These are phyloP conservation scores for Phenacoccus solenopsis DNA, from an alignment of 1,140 invertebrate species.

Conservation along the genomic window DNA sequence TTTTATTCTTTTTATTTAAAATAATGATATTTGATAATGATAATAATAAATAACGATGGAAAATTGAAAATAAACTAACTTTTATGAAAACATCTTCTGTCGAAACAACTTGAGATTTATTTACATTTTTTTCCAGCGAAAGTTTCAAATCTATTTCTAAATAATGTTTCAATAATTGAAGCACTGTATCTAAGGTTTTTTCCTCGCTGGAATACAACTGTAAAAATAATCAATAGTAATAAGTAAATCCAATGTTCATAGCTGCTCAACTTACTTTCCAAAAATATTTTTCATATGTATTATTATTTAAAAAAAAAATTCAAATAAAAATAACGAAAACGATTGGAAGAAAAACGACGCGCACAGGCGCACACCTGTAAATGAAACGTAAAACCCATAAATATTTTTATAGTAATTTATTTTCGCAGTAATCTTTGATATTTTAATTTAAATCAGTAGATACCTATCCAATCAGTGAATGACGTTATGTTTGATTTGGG, in stretches of 20 bases:
- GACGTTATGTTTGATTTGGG: too few species aligned
- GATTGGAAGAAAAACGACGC: too few species aligned
- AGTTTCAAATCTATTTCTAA: conserved; percentile 37
- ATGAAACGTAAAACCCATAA: too few species aligned
- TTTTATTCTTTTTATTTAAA: too few species aligned
- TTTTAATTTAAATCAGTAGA: too few species aligned
- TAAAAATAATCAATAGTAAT: conserved; percentile 20
- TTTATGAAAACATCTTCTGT: conserved; percentile 54
- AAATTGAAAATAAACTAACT: conserved; percentile 31
- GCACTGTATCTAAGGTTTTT: conserved; percentile 40
- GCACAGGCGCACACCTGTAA: too few species aligned
- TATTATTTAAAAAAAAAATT: not conserved
- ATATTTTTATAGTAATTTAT: too few species aligned
- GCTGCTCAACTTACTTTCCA: too few species aligned
- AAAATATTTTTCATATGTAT: too few species aligned
- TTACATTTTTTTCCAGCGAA: conserved; percentile 32
- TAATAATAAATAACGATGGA: not conserved
- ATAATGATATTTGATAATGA: too few species aligned
- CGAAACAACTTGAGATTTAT: conserved; percentile 33
- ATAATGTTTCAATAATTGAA: conserved; percentile 45
- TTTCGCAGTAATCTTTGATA: too few species aligned
- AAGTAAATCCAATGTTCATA: not conserved
- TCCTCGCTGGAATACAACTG: conserved; percentile 41
- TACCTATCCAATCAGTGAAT: too few species aligned
- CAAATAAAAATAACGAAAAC: not conserved